A percentile compares a stretch with the other conserved stretches of the same genome.
These are phyloP conservation scores for Amia ocellicauda DNA, from an alignment of 2,113 vertebrate genomes.

Conservation along the genomic window DNA sequence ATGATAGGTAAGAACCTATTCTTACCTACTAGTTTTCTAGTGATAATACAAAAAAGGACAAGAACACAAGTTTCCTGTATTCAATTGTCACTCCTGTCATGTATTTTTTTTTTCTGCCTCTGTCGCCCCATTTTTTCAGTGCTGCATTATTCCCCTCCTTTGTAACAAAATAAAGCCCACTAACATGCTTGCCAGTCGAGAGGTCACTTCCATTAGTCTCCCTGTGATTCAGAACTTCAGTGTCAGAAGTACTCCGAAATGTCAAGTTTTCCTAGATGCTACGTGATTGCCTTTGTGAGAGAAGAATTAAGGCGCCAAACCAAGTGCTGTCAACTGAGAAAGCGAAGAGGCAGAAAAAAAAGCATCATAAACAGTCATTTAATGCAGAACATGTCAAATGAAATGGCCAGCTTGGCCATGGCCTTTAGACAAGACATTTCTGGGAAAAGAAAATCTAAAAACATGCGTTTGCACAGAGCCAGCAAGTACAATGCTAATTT, in stretches of 20 bases:
- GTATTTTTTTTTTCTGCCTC: constrained; percentile 12
- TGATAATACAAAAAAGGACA: too few relatives aligned
- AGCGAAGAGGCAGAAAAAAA: constrained; percentile 13
- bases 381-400: background rate
- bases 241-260: constrained; percentile 25
- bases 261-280: constrained; percentile 14
- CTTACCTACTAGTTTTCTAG: too few relatives aligned
- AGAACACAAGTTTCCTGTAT: background rate
- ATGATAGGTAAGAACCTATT: too few relatives aligned
- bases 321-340: background rate
- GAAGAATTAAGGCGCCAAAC: constrained; percentile 8
- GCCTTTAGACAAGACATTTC: too few relatives aligned
- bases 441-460: too few relatives aligned
- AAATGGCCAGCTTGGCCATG: background rate
- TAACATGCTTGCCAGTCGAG: constrained; percentile 13
- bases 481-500: too few relatives aligned
- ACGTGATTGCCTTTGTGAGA: constrained; percentile 25
- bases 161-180: constrained; percentile 1
- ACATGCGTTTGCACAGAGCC: too few relatives aligned
- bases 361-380: constrained; percentile 6
- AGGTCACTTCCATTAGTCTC: constrained; percentile 20
- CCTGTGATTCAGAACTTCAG: constrained; percentile 18
- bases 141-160: background rate
- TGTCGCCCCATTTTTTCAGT: constrained; percentile 9
- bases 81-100: constrained; percentile 19